phyloP scores from a whole-genome alignment of 1,140 invertebrate species.

The Panagrolaimus sp. region DNA sequence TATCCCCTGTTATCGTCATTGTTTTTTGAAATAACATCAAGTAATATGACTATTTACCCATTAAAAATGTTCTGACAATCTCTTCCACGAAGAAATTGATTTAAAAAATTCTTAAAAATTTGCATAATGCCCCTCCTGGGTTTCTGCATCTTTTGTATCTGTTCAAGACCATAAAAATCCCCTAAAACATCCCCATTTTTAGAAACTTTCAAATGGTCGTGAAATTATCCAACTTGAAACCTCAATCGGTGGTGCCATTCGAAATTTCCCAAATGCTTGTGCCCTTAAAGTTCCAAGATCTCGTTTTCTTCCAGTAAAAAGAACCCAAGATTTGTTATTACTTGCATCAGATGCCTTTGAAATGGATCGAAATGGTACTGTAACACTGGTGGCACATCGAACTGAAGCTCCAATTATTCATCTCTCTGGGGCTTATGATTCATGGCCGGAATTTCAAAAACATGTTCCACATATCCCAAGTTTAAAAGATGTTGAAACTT shows the following conservation, averaged over 20 bases:
- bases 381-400: background rate
- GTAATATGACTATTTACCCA: no score
- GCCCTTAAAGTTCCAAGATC: slow-evolving; percentile 42
- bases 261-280: slow-evolving; percentile 34
- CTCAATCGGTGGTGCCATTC: slow-evolving; percentile 51
- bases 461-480: slow-evolving; percentile 36
- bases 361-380: slow-evolving; percentile 16
- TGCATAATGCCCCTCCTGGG: no score
- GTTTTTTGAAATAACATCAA: no score
- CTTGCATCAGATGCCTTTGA: slow-evolving; percentile 39
- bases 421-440: slow-evolving; percentile 6
- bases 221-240: slow-evolving; percentile 54
- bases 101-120: no score
- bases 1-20: no score
- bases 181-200: slow-evolving; percentile 22
- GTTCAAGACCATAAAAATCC: background rate
- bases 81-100: no score
- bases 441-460: slow-evolving; percentile 16
- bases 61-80: no score
- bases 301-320: slow-evolving; percentile 57
- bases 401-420: background rate
- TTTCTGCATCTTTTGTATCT: no score
- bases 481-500: slow-evolving; percentile 27
- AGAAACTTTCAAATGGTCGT: slow-evolving; percentile 41
- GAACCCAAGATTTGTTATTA: slow-evolving; percentile 46